These are phyloP conservation scores for Bellardia bayeri DNA, from an alignment of 2,888 invertebrate species.

Conservation along the genomic window DNA sequence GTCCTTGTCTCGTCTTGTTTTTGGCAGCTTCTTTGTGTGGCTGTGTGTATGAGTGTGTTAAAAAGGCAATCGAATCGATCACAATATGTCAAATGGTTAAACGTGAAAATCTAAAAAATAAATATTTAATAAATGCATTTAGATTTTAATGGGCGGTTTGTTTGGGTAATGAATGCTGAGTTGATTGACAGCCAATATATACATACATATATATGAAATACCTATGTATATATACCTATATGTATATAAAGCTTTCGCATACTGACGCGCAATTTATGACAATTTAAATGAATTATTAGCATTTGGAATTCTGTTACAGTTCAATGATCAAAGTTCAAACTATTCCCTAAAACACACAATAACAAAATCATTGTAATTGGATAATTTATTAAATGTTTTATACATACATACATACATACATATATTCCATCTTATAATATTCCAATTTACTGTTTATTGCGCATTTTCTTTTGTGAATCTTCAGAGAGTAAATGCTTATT, in stretches of 20 bases:
- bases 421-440: constrained; percentile 7
- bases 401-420: not conserved
- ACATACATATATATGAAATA: not conserved
- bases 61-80: constrained; percentile 63
- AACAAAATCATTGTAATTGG: constrained; percentile 8
- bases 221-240: no score
- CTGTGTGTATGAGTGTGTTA: not conserved
- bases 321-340: constrained; percentile 43
- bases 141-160: constrained; percentile 60
- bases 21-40: no score
- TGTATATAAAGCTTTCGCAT: not conserved
- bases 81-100: constrained; percentile 70
- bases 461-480: not conserved
- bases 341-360: not conserved
- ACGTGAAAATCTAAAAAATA: constrained; percentile 69
- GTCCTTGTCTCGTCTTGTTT: not conserved
- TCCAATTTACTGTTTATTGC: not conserved
- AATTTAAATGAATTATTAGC: constrained; percentile 55
- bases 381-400: constrained; percentile 24
- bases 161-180: constrained; percentile 25
- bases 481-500: not conserved
- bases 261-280: constrained; percentile 55
- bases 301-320: not conserved
- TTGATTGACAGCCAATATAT: not conserved
- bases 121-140: constrained; percentile 70